Percentiles rank a stretch among this genome's conserved stretches.
These are phyloP conservation scores for Urechis unicinctus DNA, from an alignment of 2,888 invertebrate species.

Conservation along the genomic window DNA sequence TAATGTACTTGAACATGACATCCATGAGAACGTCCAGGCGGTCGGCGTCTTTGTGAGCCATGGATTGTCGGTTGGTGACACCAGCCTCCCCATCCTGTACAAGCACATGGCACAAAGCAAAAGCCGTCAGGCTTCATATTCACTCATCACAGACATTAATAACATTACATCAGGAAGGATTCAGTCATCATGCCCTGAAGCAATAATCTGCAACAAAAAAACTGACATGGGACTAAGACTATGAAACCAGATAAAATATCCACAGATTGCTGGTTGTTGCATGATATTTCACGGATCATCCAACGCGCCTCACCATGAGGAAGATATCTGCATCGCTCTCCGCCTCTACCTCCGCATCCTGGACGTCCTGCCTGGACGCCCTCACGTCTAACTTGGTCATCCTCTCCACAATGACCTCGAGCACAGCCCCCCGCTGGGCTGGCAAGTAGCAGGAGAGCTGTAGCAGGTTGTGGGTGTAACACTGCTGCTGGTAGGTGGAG, in stretches of 20 bases:
- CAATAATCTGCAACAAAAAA: too few relatives aligned
- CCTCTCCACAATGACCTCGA: conserved; percentile 72
- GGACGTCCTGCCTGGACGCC: conserved; percentile 57
- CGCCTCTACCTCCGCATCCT: conserved; percentile 51
- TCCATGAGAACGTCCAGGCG: conserved; percentile 73
- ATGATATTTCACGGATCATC: too few relatives aligned
- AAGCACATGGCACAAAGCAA: too few relatives aligned
- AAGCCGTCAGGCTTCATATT: too few relatives aligned
- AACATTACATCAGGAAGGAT: too few relatives aligned
- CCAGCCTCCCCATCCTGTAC: not conserved
- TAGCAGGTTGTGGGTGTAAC: conserved; percentile 72
- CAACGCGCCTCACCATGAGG: conserved; percentile 26
- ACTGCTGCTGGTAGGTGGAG: conserved; percentile 63
- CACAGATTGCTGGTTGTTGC: too few relatives aligned
- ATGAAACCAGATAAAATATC: too few relatives aligned
- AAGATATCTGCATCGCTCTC: conserved; percentile 27
- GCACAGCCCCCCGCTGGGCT: conserved; percentile 62
- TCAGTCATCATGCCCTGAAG: too few relatives aligned
- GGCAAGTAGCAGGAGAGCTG: conserved; percentile 72
- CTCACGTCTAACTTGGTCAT: conserved; percentile 54
- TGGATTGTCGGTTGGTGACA: conserved; percentile 14
- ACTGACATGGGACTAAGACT: too few relatives aligned
- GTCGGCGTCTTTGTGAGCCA: conserved; percentile 59
- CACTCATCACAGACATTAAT: too few relatives aligned
- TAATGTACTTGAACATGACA: conserved; percentile 65